Conservation (phyloP, 64 coral and sea anemone genomes). For the Trachythela sp. region DNA sequence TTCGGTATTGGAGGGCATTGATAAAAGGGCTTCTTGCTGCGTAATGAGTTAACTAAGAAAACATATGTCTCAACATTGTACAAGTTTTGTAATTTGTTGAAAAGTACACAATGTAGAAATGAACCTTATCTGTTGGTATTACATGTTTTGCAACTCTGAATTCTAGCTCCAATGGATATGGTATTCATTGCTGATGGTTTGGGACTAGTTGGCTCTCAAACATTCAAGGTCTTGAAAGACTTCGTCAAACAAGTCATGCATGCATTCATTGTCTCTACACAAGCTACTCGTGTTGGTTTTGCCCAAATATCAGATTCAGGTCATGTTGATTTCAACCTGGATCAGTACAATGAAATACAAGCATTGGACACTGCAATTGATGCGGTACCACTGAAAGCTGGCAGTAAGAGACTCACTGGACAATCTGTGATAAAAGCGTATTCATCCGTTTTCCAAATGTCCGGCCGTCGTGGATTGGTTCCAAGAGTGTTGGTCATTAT, state of each 20-base stretch:
- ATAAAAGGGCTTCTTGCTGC: too few relatives aligned
- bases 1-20: too few relatives aligned
- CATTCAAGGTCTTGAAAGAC: background rate
- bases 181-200: background rate
- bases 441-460: background rate
- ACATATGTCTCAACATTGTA: too few relatives aligned
- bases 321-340: background rate
- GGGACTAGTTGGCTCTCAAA: background rate
- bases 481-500: background rate
- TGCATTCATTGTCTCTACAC: background rate
- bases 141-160: background rate
- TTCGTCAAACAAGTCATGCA: background rate
- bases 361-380: background rate
- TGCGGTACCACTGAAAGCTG: background rate
- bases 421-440: background rate
- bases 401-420: background rate
- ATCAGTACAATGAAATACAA: conserved; percentile 12
- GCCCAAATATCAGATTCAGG: conserved; percentile 12
- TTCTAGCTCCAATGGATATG: background rate
- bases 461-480: background rate
- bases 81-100: too few relatives aligned
- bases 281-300: background rate
- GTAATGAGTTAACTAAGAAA: too few relatives aligned
- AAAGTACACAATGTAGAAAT: too few relatives aligned
- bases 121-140: too few relatives aligned